Evolutionary conservation across 2,888 invertebrate genomes (phyloP), one percentile per base, ranked within the genome.

Genomic region (Lysandra bellargus): DNA sequence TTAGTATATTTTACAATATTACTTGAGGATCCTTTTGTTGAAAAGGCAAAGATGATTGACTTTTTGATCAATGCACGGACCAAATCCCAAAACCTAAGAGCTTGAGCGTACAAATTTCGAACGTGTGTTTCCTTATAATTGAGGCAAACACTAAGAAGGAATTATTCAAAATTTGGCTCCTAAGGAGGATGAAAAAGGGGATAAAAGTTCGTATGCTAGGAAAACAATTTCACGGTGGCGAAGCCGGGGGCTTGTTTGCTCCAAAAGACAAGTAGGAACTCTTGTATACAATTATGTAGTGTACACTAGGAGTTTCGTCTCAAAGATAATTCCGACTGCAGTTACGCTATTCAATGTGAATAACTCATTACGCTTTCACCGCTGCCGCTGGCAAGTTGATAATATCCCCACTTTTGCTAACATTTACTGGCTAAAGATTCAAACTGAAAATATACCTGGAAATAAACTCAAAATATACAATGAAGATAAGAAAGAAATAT

Each of bases 281-380:
- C 49, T 49, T 49, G 44, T 49, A 9, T 49, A 9, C 44, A 44
- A 44, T 44, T 44, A 9, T 44, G 44, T 9, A 7, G 44, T 44
- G 44, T 44, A 44, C 44, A 57, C 57, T 57, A 4, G 17, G 4
- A 57, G 4, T 57, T 61, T 61, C 30, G 30, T 30, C 64, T 64
- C 64, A 64, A 30, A 64, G 64, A 64, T 30, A 64, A 64, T 30
- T 30, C 69, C 33, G 5, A 33, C 69, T 69, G 69, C 69, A 69
- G 69, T 37, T 69, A 69, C 14, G 14, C 17, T 69, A 33, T 69
- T 69, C 14, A 69, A 69, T 5, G 69, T 69, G 69, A 69, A 69
- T 69, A 69, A 69, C 33, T 69, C 69, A 69, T 69, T 69, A 69
- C 17, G 69, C 69, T 37, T 69, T 69, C 69, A 69, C 69, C 33